Conservation (phyloP, 2,113 vertebrate genomes). For the Camelus bactrianus region DNA sequence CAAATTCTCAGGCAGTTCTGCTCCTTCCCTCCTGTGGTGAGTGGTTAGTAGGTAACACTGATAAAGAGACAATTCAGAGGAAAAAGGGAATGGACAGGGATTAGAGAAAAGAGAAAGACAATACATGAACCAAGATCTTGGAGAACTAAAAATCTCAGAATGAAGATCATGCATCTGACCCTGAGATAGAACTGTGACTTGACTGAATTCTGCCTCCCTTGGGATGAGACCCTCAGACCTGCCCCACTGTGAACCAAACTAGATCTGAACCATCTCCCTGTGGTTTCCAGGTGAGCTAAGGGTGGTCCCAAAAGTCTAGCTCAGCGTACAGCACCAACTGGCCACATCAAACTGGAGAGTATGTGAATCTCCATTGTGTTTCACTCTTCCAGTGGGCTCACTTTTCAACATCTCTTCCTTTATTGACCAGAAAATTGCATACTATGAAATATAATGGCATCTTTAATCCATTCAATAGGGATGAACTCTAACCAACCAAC, state of each 20-base stretch:
- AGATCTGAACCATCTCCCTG: neutral
- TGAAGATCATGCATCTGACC: accelerated
- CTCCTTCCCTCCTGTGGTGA: accelerated
- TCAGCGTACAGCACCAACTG: neutral
- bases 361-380: accelerated
- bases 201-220: neutral
- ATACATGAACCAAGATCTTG: neutral
- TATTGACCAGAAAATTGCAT: neutral
- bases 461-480: neutral
- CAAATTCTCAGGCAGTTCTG: too few species aligned
- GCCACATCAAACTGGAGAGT: neutral
- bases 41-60: neutral
- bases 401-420: neutral
- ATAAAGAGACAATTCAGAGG: neutral
- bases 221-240: accelerated
- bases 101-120: neutral
- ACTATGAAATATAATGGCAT: neutral
- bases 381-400: neutral
- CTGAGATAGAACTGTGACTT: accelerated
- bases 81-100: neutral
- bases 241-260: neutral
- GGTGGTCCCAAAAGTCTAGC: accelerated
- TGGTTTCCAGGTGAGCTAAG: neutral
- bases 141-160: neutral
- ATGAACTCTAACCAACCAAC: neutral